Conservation (phyloP, 2,113 vertebrate genomes). For the Hyperopisus bebe region DNA sequence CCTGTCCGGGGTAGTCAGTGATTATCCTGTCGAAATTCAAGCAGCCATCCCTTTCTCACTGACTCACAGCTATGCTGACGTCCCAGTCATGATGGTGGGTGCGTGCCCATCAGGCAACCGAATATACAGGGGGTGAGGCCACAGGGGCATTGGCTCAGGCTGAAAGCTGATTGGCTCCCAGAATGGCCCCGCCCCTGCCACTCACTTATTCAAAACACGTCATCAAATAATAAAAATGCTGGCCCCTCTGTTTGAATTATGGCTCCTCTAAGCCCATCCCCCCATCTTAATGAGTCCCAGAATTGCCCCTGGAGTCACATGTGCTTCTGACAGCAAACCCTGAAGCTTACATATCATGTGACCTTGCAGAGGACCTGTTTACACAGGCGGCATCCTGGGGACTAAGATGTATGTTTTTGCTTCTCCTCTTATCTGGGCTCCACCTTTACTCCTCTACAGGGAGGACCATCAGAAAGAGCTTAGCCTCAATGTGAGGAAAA, state of each 20-base stretch:
- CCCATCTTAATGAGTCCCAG: neutral
- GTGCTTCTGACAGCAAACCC: neutral
- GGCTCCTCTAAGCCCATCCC: neutral
- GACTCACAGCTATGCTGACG: neutral
- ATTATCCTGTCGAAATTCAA: conserved; percentile 6
- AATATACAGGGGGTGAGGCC: neutral
- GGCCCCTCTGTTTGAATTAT: neutral
- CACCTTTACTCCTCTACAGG: neutral
- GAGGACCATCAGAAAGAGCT: neutral
- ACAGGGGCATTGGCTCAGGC: neutral
- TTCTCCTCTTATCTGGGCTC: neutral
- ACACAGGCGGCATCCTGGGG: neutral
- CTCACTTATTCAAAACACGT: neutral
- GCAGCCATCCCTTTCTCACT: conserved; percentile 4
- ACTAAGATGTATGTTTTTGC: neutral
- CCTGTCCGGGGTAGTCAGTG: conserved; percentile 17
- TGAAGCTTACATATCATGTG: neutral
- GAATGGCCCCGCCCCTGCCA: neutral
- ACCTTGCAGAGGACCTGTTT: neutral
- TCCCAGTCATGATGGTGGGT: conserved; percentile 7
- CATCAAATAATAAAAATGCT: neutral
- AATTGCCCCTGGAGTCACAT: neutral
- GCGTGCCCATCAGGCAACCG: neutral
- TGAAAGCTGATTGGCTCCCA: neutral
- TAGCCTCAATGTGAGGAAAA: neutral